Conservation (phyloP, 2,113 vertebrate species). For the Chrysochloris asiatica region DNA sequence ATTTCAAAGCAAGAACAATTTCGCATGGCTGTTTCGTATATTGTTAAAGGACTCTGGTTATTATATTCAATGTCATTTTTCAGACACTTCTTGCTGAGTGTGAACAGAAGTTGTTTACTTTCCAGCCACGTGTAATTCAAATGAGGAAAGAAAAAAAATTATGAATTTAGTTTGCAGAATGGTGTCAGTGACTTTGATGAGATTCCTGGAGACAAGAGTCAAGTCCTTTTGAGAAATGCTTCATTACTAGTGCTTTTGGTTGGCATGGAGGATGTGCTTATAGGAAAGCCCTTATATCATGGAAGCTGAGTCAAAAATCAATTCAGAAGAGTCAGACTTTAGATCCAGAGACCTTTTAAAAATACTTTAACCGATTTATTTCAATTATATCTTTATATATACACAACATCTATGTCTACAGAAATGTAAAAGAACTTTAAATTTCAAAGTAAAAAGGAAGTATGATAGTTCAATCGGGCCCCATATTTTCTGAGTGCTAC, state of each 20-base stretch:
- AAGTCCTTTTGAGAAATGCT: background rate
- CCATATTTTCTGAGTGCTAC: too few species aligned
- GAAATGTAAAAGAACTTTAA: background rate
- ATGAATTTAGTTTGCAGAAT: background rate
- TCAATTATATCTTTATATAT: background rate
- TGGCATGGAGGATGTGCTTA: background rate
- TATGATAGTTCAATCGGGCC: too few species aligned
- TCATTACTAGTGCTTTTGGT: background rate
- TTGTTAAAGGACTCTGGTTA: background rate
- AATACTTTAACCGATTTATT: conserved; percentile 21
- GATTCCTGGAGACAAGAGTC: background rate
- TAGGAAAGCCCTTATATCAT: background rate
- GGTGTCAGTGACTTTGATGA: background rate
- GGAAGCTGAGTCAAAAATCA: background rate
- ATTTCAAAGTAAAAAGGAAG: background rate
- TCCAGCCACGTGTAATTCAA: background rate
- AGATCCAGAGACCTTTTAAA: background rate
- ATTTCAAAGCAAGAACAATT: conserved; percentile 7
- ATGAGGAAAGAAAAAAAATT: background rate
- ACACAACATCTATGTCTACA: background rate
- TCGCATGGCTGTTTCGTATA: background rate
- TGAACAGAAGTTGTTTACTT: background rate
- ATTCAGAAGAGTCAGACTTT: background rate
- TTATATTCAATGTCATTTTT: background rate
- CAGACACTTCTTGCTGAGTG: background rate